phyloP scores from a whole-genome alignment of 2,888 invertebrate species.

The Drosophila fulvimacula region DNA sequence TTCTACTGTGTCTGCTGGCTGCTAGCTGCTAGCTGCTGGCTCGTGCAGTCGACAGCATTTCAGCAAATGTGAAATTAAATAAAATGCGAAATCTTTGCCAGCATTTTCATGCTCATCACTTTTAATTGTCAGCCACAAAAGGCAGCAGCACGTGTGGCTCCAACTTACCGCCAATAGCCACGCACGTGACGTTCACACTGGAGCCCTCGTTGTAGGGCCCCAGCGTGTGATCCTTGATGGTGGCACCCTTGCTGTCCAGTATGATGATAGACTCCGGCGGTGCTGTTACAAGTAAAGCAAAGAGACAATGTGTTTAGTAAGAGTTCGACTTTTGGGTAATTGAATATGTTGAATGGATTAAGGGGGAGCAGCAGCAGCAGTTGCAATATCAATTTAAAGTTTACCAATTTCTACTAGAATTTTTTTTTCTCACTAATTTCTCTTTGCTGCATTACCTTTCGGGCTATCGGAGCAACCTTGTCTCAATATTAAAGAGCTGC shows the following conservation, averaged over 20 bases:
- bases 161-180: constrained; percentile 92
- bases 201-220: constrained; percentile 95
- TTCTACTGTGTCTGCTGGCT: constrained; percentile 1
- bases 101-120: constrained; percentile 72
- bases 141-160: constrained; percentile 61
- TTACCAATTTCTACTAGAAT: background rate
- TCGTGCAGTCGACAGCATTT: constrained; percentile 74
- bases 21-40: constrained; percentile 25
- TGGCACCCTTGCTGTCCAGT: constrained; percentile 90
- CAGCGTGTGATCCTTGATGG: constrained; percentile 90
- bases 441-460: background rate
- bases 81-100: constrained; percentile 73
- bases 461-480: constrained; percentile 25
- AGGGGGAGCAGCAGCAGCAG: background rate
- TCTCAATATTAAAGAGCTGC: constrained; percentile 57
- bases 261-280: constrained; percentile 93
- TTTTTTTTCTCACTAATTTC: background rate
- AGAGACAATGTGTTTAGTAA: constrained; percentile 25
- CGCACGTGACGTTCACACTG: constrained; percentile 92
- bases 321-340: background rate
- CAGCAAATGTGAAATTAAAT: constrained; percentile 75
- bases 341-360: background rate
- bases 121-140: constrained; percentile 78
- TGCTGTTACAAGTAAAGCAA: constrained; percentile 86
- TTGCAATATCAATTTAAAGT: background rate